Evolutionary conservation across 2,797 vertebrate species (phyloP), one percentile per base, ranked within the genome.

Genomic region (Sphenopsis melanotis): DNA sequence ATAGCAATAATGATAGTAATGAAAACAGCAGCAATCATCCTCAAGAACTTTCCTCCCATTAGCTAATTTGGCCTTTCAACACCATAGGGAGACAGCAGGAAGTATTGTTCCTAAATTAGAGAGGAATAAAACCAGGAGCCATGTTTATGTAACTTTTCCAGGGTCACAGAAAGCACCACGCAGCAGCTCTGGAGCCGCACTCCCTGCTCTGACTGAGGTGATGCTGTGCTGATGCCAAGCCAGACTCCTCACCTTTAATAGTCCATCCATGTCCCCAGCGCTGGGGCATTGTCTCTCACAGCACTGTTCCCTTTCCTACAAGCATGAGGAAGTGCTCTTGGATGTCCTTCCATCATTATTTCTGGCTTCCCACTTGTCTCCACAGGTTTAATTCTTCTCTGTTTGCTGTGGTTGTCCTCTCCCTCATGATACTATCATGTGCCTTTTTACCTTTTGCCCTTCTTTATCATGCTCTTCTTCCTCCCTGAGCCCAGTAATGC

Each of bases 131-230:
- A 87, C 2, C 89, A 83, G 91, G 41, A 93, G 91, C 69, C 72
- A n/a, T 72, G 69, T 91, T 93, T 83, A 61, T 81, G 39, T 83
- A 68, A 69, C 82, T 83, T 86, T 75, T 91, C 36, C 87, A 91
- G 93, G 95, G 93, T 92, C 87, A 76, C 76, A 89, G 90, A 83
- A 87, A 70, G 68, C 83, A 88, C 21, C 60, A 56, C 83, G 84
- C 34, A 77, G 69, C 63, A 77, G 39, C 0, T 1, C 68, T 47
- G 76, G 61, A 80, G 64, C 23, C 4, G 0, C 55, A 29, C 42
- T 89, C 63, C n/a, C 47, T 56, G 7, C 55, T 59, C 70, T 57
- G 71, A 49, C 52, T 88, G 77, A 89, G 78, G 86, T 70, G 86
- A 87, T 0, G 0, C 64, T 39, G 68, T 13, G 16, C 22, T 12